Evolutionary conservation across 1,140 invertebrate species (phyloP), one percentile per base, ranked within the genome.

Genomic region (Listronotus bonariensis): DNA sequence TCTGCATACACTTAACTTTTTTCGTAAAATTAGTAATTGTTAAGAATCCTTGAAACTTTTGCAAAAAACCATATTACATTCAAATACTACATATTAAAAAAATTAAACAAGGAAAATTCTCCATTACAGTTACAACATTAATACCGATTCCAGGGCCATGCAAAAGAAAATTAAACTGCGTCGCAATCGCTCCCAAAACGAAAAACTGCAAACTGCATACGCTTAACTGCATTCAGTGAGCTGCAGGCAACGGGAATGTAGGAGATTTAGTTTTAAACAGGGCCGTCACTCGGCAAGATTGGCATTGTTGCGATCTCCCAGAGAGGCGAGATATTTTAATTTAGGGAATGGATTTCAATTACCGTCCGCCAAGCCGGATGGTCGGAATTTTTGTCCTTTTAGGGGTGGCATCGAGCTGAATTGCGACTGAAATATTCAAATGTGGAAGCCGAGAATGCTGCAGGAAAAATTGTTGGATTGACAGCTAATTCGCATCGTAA

Each of bases 271-370:
- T 41, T 55, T 55, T 55, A 42, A 58, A 58, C 26, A 51, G 8
- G 51, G 51, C 20, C 43, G 45, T 46, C 42, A 58, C 45, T 60
- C 26, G 32, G n/a, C 46, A 34, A 52, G 48, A 60, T 60, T 60
- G 57, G 46, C 59, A 34, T 62, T 62, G 59, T 62, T 53, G 59
- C 48, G 18, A 26, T 43, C 34, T 43, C 36, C 48, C 48, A 45
- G 15, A 54, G 59, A 62, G 49, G 59, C 59, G 59, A 62, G 59
- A 62, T 62, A 62, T 62, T 62, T 62, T 62, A 62, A 62, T 62
- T 62, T 62, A 49, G 48, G 48, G 59, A 62, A 51, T 62, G 59
- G 59, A 62, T 62, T 62, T 62, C 59, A 52, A 62, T 62, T 62
- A 62, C 48, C 59, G 59, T 53, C 49, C 59, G 49, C 43, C 48